Conservation (phyloP, 2,888 invertebrate genomes). For the Andrena flavipes region DNA sequence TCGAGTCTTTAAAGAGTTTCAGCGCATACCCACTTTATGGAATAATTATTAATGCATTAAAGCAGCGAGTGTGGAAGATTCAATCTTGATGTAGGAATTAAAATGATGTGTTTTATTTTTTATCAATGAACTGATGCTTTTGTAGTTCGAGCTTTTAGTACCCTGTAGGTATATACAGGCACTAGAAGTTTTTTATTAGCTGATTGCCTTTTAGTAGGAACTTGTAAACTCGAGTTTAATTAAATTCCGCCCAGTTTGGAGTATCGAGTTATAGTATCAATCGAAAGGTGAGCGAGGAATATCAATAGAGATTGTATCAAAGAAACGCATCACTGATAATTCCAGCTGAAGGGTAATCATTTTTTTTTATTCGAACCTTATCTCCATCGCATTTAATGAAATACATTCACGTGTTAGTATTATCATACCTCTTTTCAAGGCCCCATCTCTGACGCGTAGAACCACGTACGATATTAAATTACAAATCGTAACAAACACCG, state of each 20-base stretch:
- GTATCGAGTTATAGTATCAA: neutral
- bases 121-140: neutral
- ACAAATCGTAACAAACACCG: neutral
- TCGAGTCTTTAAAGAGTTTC: too few species aligned
- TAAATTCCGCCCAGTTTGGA: too few species aligned
- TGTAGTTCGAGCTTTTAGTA: too few species aligned
- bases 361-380: slow-evolving; percentile 1
- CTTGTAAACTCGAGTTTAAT: too few species aligned
- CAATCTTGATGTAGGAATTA: too few species aligned
- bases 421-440: neutral
- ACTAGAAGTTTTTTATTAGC: too few species aligned
- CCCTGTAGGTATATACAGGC: too few species aligned
- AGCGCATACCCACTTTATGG: too few species aligned
- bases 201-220: too few species aligned
- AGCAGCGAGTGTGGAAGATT: too few species aligned
- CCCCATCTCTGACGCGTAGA: neutral
- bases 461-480: neutral
- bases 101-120: neutral
- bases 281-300: neutral
- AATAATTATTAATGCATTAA: too few species aligned
- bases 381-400: neutral
- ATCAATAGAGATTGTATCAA: neutral
- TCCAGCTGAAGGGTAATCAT: neutral
- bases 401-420: neutral
- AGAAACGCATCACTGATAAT: neutral